These are phyloP conservation scores for Xiphophorus birchmanni DNA, from an alignment of 2,797 vertebrate species.

Conservation along the genomic window DNA sequence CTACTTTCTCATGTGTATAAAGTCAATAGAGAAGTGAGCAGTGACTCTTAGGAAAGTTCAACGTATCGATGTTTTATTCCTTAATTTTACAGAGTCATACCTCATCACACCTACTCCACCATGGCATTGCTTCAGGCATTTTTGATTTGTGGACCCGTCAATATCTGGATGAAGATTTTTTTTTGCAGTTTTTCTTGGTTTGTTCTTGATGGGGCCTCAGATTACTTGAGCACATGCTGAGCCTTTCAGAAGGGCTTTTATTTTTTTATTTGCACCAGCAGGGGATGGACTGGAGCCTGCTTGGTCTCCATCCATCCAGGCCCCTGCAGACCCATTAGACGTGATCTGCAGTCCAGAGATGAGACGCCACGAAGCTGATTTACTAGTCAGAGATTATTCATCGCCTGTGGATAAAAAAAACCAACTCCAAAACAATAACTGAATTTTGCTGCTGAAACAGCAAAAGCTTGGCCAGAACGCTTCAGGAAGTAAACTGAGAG, in stretches of 20 bases:
- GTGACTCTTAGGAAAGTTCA: background rate
- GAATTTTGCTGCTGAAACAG: constrained; percentile 67
- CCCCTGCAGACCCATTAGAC: constrained; percentile 62
- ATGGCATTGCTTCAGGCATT: constrained; percentile 26
- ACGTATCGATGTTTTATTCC: background rate
- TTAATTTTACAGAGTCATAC: background rate
- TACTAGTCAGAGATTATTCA: constrained; percentile 73
- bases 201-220: constrained; percentile 37
- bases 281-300: constrained; percentile 59
- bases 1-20: too few relatives aligned
- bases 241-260: constrained; percentile 60
- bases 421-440: constrained; percentile 47
- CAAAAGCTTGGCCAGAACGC: constrained; percentile 36
- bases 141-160: constrained; percentile 58
- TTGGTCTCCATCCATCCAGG: constrained; percentile 57
- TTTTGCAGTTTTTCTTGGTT: constrained; percentile 39
- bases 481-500: constrained; percentile 41
- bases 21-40: too few relatives aligned
- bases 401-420: constrained; percentile 59
- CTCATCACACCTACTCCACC: constrained; percentile 12
- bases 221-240: constrained; percentile 72
- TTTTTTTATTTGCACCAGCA: constrained; percentile 68
- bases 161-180: constrained; percentile 40
- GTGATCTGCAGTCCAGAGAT: constrained; percentile 58
- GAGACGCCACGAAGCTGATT: constrained; percentile 69